phyloP scores from a whole-genome alignment of 2,888 invertebrate species.

The Dimorphilus gyrociliatus region DNA sequence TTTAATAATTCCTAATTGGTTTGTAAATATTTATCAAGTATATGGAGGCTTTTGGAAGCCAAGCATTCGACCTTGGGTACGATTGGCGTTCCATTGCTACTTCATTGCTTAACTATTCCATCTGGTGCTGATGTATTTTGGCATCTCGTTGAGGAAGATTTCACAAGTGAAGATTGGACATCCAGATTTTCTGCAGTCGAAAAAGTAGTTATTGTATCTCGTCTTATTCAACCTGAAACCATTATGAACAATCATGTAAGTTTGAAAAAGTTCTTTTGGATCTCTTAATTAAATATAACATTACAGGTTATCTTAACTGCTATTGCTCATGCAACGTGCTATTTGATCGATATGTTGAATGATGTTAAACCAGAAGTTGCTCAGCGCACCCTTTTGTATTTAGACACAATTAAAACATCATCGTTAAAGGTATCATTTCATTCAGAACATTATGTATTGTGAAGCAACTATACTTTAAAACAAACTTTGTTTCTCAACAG shows the following conservation, averaged over 20 bases:
- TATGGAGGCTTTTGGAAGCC: constrained; percentile 81
- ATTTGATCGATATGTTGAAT: constrained; percentile 84
- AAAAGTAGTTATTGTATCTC: constrained; percentile 74
- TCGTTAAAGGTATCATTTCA: constrained; percentile 57
- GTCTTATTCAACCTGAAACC: constrained; percentile 69
- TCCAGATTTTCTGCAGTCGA: constrained; percentile 81
- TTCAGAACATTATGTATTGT: no score
- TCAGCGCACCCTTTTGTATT: constrained; percentile 72
- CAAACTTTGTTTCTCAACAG: no score
- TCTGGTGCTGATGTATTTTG: constrained; percentile 89
- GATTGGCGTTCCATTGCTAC: constrained; percentile 70
- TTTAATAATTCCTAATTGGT: not conserved
- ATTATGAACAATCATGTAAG: constrained; percentile 52
- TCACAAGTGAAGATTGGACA: constrained; percentile 74
- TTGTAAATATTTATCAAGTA: constrained; percentile 44
- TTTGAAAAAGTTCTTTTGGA: no score
- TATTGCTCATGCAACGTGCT: constrained; percentile 87
- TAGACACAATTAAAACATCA: constrained; percentile 78
- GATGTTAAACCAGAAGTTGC: constrained; percentile 87
- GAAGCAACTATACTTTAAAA: no score
- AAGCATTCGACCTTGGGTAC: constrained; percentile 85
- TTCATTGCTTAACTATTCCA: constrained; percentile 84
- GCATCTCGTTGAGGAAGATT: constrained; percentile 82
- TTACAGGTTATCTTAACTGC: constrained; percentile 66
- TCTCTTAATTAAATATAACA: no score